Base-by-base conservation (phyloP, 92 coral and sea anemone genomes). In the Epizoanthus illoricatus region DNA sequence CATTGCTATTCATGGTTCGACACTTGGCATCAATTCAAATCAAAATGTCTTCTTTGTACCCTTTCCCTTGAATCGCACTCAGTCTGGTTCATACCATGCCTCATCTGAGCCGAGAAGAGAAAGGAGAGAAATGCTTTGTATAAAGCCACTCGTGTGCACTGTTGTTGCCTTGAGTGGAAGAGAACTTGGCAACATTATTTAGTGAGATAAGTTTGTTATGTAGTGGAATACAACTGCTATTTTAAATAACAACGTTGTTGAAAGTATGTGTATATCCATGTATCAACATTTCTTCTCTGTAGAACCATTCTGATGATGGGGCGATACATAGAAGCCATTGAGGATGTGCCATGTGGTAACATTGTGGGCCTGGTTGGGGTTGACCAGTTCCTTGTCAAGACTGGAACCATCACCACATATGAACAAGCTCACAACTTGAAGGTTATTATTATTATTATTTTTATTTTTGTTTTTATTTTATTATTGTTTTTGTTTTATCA, bases 301-400 rank as follows among this genome's bases (percentile, higher is more conserved):
- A 94, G 98, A 85, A 94, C 98, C 19, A 92, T 94, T 74, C 84
- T 96, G 85, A 96, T 96, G 99, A 96, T 96, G 99, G 99, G 99
- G 4, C 92, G 99, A 47, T 96, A 96, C 85, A 90, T 84, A 86
- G 99, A 96, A 74, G 90, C 99, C 63, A 96, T 96, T 74, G 92
- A 89, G 28, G 90, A 91, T 69, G 99, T 96, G 9, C 99, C 99
- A 15, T 96, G 99, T 86, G 99, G 99, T 36, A 96, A 96, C 87
- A 96, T 96, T 69, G 98, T 91, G 17, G 99, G 98, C 23, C 86
- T 96, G 17, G 99, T 96, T 45, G 99, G 99, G 24, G 97, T 96
- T n/a, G 99, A 96, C 84, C 98, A 96, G 89, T 96, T 73, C 80
- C 87, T 96, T 45, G 98, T 91, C 76, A 96, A 96, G 89, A 96